Evolutionary conservation across 1,140 invertebrate species (phyloP).

Genomic region (Pantala flavescens): DNA sequence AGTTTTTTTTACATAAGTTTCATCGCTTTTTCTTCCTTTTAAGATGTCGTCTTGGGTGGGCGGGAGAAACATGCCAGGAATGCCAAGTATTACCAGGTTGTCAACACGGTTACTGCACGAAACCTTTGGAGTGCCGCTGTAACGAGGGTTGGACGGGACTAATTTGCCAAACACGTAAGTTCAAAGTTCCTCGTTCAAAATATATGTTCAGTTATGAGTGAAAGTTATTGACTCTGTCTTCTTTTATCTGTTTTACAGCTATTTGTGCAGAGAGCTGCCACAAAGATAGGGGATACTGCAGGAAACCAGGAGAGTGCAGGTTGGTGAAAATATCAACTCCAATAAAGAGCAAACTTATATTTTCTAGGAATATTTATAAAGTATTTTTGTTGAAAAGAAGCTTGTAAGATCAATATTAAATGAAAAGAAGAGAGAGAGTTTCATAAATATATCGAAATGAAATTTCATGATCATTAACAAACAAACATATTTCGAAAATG

Average conservation of each 20-base stretch:
- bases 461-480: too few species aligned
- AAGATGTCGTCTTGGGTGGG: slow-evolving; percentile 71
- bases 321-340: slow-evolving; percentile 28
- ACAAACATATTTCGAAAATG: too few species aligned
- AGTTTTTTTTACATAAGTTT: too few species aligned
- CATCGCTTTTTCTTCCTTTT: not conserved
- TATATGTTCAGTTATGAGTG: too few species aligned
- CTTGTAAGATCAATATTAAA: not conserved
- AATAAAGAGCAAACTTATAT: too few species aligned
- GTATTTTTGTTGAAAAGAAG: too few species aligned
- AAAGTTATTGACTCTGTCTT: too few species aligned
- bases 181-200: too few species aligned
- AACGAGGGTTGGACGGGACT: slow-evolving; percentile 76
- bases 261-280: slow-evolving; percentile 73
- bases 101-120: slow-evolving; percentile 68
- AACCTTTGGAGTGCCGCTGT: slow-evolving; percentile 74
- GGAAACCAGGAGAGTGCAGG: slow-evolving; percentile 61
- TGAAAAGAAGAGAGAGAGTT: too few species aligned
- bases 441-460: too few species aligned
- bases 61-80: slow-evolving; percentile 65
- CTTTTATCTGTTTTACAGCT: slow-evolving; percentile 40
- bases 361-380: too few species aligned
- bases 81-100: slow-evolving; percentile 71
- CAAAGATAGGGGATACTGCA: slow-evolving; percentile 71
- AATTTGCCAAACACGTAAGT: slow-evolving; percentile 75